Base-by-base conservation (phyloP, 2,888 invertebrate genomes). In the Cryptus armator region DNA sequence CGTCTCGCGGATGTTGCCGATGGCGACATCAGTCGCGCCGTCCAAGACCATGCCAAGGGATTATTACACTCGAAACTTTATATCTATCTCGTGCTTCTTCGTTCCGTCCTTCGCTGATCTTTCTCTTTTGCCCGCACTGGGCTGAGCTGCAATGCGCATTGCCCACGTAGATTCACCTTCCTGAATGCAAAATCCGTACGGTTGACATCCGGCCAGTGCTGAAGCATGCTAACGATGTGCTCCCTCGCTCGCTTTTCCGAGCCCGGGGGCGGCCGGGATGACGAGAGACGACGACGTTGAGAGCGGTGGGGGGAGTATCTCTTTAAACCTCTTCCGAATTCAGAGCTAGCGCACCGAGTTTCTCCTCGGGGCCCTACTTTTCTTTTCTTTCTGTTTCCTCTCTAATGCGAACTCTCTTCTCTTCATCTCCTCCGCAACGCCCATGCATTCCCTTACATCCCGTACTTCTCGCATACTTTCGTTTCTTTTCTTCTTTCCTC, bases 151-250 rank as follows among this genome's bases (percentile, higher is more conserved):
- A 59, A 70, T 66, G 64, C 70, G 62, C 80, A 51, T 24, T 46
- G 37, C 32, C n/a, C 53, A 37, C 64, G 37, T 37, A 37, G 37
- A 37, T 37, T 37, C 56, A 68, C 68, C 78, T 71, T 85, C 44
- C 43, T 66, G 78, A 85, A 82, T 75, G 85, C 85, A 56, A 85
- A 79, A 82, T 85, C 66, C 66, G 79, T 67, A 71, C 68, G 80
- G 83, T 86, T 86, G 88, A 88, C 90, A 88, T 87, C 83, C 85
- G 80, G 78, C 84, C 85, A 88, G 86, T 84, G 72, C 81, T 79
- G 86, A 86, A 87, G 85, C 86, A 88, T 88, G 87, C 89, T 90
- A 90, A 90, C 90, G 90, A 90, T 86, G 75, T 51, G 76, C 53
- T 64, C 81, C 48, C 66, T 71, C 64, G 80, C 44, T 67, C 66